Base-by-base conservation (phyloP, 2,113 vertebrate species). In the Rousettus leschenaultii region DNA sequence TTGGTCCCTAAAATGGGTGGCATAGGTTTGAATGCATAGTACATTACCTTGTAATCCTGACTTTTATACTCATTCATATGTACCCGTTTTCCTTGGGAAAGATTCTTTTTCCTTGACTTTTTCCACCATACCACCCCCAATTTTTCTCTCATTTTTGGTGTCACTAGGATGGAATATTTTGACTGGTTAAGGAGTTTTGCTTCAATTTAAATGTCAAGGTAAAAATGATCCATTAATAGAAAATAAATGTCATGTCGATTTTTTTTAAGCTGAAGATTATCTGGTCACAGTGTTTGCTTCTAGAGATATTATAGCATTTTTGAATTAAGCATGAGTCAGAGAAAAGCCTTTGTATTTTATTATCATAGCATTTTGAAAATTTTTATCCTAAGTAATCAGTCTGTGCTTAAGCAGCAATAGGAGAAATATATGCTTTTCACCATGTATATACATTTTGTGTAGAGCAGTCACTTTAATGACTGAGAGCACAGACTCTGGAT, bases 271-370 rank as follows among this genome's bases (percentile, higher is more conserved):
- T 95, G 9, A 87, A 77, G 24, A 63, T 61, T 26, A 66, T 75
- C 28, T 24, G 61, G 75, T 96, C 48, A 45, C n/a, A 79, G 43
- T 14, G 5, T 80, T 89, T 92, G 26, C 86, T 97, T 93, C 68
- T 91, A 51, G 86, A 94, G 66, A 93, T 95, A 95, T 94, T 92
- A 33, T 5, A 95, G 30, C 68, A 53, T 88, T 94, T 65, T 26
- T 38, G 12, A 79, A 45, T 88, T 93, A 93, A 89, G n/a, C 7
- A 1, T 51, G 75, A 79, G 48, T 77, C 65, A 82, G 28, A 75
- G 70, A 94, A 95, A 80, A 84, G 26, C 61, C 82, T 91, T 93
- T 94, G 19, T 73, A 38, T 38, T 89, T 5, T 83, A 88, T 45
- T 73, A 79, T 57, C 63, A 92, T 33, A 61, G 33, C 38, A 91